Evolutionary conservation across 2,113 vertebrate genomes (phyloP), one percentile per base, ranked within the genome.

Genomic region (Pachypanchax playfairii): DNA sequence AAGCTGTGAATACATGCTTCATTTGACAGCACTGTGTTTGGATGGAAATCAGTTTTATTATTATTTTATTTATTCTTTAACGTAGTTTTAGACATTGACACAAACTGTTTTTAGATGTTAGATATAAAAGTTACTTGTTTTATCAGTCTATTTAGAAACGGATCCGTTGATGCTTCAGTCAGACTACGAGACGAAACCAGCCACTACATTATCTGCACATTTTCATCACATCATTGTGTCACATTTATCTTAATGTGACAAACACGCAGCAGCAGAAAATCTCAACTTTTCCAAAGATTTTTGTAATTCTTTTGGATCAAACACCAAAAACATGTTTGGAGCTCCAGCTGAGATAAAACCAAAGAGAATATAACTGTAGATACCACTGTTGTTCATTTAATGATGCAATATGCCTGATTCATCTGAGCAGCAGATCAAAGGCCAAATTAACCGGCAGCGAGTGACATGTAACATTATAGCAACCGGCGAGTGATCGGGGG

Each of bases 1-100:
- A 26, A 50, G 66, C 28, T 12, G 4, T 46, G 13, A 54, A 39
- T 11, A 9, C 25, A 14, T 41, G 47, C 66, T 53, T 67, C 41
- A 10, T 18, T 21, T 42, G 25, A 17, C 20, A 0, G 24, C 25
- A 26, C 6, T 17, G 48, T 24, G 20, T 12, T 31, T 13, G 33
- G 3, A 22, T 46, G 4, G 0, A 28, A 28, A 3, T 2, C 35
- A 9, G 20, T 18, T 25, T 15, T 0, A 24, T 26, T 25, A n/a
- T 1, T 8, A 2, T 17, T 20, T 29, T 48, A 15, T 15, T 13
- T 25, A 5, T 46, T 24, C 5, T 53, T 36, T 36, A 14, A 33
- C 21, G 13, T 12, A 33, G 6, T 38, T 38, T 24, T 17, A 54
- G 5, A 31, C 26, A 11, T n/a, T 31, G 8, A 20, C 28, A 31